Percentiles rank a stretch among this genome's conserved stretches.
These are phyloP conservation scores for Bradynema listronoti DNA, from an alignment of 1,140 invertebrate genomes.

Conservation along the genomic window DNA sequence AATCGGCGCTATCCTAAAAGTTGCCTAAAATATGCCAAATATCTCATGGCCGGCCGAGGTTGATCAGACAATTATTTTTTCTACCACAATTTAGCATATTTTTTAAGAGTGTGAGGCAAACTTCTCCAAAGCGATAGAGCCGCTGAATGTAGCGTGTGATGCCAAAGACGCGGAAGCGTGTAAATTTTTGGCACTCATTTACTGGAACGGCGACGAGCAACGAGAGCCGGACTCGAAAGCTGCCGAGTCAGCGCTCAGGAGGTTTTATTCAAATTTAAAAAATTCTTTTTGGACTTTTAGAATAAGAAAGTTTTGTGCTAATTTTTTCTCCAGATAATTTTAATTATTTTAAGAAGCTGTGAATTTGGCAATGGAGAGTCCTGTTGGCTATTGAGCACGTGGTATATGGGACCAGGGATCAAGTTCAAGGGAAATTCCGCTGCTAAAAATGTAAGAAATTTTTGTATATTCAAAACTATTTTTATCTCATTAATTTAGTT, in stretches of 20 bases:
- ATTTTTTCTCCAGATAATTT: too few species aligned
- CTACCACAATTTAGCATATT: slow-evolving; percentile 5
- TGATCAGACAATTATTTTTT: neutral
- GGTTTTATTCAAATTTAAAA: too few species aligned
- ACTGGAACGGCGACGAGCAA: slow-evolving; percentile 51
- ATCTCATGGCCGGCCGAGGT: slow-evolving; percentile 43
- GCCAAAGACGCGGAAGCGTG: slow-evolving; percentile 47
- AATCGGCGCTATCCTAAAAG: slow-evolving; percentile 44
- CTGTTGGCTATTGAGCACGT: slow-evolving; percentile 52
- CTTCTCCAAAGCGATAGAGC: slow-evolving; percentile 34
- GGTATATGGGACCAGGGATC: slow-evolving; percentile 40
- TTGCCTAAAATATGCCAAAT: slow-evolving; percentile 52
- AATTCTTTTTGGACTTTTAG: too few species aligned
- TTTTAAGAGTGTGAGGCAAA: slow-evolving; percentile 40
- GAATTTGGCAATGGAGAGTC: slow-evolving; percentile 53
- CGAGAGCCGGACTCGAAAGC: slow-evolving; percentile 31
- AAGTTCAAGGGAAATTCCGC: slow-evolving; percentile 43
- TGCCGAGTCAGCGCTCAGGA: too few species aligned
- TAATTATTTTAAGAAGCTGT: slow-evolving; percentile 51
- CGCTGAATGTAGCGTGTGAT: slow-evolving; percentile 49
- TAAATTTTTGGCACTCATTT: slow-evolving; percentile 37
- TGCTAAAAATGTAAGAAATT: too few species aligned
- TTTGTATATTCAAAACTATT: too few species aligned
- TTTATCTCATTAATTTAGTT: slow-evolving; percentile 11
- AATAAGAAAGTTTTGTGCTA: too few species aligned